Base-by-base conservation (phyloP, 1,140 invertebrate genomes). In the Caerostris darwini region DNA sequence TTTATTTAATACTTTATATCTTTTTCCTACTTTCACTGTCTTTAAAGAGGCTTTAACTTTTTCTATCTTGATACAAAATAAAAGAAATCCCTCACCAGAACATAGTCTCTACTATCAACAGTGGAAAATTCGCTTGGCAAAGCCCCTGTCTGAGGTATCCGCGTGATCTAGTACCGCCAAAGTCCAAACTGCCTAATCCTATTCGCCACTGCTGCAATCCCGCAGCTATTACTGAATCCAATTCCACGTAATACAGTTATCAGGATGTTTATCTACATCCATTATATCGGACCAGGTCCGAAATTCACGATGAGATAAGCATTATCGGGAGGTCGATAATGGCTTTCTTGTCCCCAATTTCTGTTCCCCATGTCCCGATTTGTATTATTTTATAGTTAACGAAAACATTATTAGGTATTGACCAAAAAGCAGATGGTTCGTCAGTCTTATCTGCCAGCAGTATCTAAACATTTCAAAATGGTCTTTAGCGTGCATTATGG, bases 161-260 rank as follows among this genome's bases (percentile, higher is more conserved):
- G 12, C 71, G 5, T 50, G 34, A 77, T 77, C 34, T 77, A 50
- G 19, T 77, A 77, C 34, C 34, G 10, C 71, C 5, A 34, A 14
- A 12, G 19, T 77, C 71, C 71, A 50, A 50, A 50, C 71, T 3
- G 12, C 71, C 34, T 77, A 77, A 77, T 77, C 71, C 50, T 77
- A 77, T 77, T 77, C 10, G 34, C 71, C 71, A 53, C 71, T 57
- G 17, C 7, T 7, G 3, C 82, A 57, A 7, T 57, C 56, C 82
- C 17, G 54, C 54, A 83, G 53, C 56, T 57, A 56, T 83, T 58
- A 58, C 17, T n/a, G 56, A 83, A 83, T 83, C 82, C 82, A 83
- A 83, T 83, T 83, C 14, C 56, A 57, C 56, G 14, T 83, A 83
- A 83, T 58, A 83, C 82, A 8, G 82, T 83, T 83, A 83, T 83